These are phyloP conservation scores for Hyperoplus immaculatus DNA, from an alignment of 2,797 vertebrate species.

Conservation along the genomic window DNA sequence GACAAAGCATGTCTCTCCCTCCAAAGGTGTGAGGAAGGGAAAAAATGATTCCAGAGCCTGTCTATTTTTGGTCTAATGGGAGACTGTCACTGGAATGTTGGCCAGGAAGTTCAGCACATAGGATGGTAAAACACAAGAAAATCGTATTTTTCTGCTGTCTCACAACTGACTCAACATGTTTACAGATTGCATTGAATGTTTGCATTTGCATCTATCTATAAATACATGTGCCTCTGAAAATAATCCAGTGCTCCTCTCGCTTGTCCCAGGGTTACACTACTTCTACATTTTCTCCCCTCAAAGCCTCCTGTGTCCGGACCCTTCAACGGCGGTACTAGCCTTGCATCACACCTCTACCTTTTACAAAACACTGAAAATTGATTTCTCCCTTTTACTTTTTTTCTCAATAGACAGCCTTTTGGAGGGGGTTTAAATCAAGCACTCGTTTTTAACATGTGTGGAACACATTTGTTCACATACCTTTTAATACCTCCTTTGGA, in stretches of 20 bases:
- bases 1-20: slow-evolving; percentile 51
- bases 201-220: slow-evolving; percentile 65
- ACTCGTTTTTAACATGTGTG: slow-evolving; percentile 66
- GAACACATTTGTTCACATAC: slow-evolving; percentile 65
- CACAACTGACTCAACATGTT: slow-evolving; percentile 48
- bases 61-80: slow-evolving; percentile 64
- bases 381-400: slow-evolving; percentile 57
- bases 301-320: slow-evolving; percentile 25
- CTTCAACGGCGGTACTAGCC: slow-evolving; percentile 36
- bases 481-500: slow-evolving; percentile 32
- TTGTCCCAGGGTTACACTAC: slow-evolving; percentile 19
- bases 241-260: slow-evolving; percentile 33
- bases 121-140: slow-evolving; percentile 32
- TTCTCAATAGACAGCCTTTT: slow-evolving; percentile 52
- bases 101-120: slow-evolving; percentile 46
- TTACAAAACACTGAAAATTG: slow-evolving; percentile 65
- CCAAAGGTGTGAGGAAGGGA: slow-evolving; percentile 50
- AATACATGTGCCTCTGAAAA: slow-evolving; percentile 65
- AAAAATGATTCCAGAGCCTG: slow-evolving; percentile 28
- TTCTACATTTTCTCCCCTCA: slow-evolving; percentile 17
- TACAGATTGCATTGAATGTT: slow-evolving; percentile 61
- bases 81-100: slow-evolving; percentile 61
- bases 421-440: slow-evolving; percentile 51
- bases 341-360: slow-evolving; percentile 59
- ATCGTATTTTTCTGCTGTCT: slow-evolving; percentile 40